phyloP scores from a whole-genome alignment of 2,888 invertebrate genomes.

The Priapulus caudatus region DNA sequence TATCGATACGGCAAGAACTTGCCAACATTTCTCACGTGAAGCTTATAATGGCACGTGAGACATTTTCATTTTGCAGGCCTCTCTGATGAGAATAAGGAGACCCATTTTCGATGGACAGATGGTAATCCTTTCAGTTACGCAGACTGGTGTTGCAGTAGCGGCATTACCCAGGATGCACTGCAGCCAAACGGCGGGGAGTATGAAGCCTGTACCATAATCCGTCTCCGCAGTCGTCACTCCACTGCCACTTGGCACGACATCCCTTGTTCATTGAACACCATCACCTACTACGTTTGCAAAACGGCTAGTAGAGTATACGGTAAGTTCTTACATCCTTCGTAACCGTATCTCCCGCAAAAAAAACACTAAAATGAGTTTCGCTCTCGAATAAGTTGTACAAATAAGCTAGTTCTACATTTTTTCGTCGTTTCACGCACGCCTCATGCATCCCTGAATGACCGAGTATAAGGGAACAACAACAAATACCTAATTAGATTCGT shows the following conservation, averaged over 20 bases:
- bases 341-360: no score
- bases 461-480: no score
- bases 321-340: no score
- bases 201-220: conserved; percentile 30
- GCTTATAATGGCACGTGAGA: no score
- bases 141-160: conserved; percentile 23
- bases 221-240: conserved; percentile 27
- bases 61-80: conserved; percentile 22
- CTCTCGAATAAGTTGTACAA: no score
- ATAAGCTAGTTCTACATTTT: no score
- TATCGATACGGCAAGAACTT: no score
- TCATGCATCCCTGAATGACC: no score
- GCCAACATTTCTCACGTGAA: no score
- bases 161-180: background rate
- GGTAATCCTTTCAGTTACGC: conserved; percentile 29
- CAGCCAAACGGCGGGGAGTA: conserved; percentile 32
- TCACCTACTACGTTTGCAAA: conserved; percentile 26
- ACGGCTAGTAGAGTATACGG: conserved; percentile 19
- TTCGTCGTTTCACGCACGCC: no score
- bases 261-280: conserved; percentile 27
- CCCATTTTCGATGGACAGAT: conserved; percentile 27
- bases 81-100: conserved; percentile 26
- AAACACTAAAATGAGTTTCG: no score
- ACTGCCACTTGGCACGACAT: conserved; percentile 33
- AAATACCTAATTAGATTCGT: no score